Conservation (phyloP, 2,113 vertebrate species). For the Petrocephalus microphthalmus region DNA sequence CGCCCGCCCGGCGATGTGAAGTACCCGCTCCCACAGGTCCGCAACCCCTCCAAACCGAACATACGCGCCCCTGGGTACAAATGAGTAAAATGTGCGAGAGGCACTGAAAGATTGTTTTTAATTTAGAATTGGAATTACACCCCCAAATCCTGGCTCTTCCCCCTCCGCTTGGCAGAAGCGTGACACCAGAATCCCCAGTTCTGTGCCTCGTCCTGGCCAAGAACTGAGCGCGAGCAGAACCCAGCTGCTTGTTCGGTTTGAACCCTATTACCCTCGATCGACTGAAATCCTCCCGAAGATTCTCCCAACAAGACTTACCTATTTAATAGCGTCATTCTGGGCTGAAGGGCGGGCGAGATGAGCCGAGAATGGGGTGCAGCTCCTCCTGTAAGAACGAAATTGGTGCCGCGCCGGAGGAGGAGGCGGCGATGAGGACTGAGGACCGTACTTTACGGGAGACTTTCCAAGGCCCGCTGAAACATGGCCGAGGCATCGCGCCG, state of each 20-base stretch:
- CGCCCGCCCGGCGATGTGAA: background rate
- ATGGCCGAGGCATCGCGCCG: background rate
- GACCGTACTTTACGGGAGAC: background rate
- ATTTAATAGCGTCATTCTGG: background rate
- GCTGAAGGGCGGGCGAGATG: background rate
- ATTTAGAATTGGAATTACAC: background rate
- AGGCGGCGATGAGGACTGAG: background rate
- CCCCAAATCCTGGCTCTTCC: background rate
- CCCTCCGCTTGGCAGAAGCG: background rate
- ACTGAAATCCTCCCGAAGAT: background rate
- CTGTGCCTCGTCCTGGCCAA: background rate
- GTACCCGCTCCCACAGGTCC: background rate
- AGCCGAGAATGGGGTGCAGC: background rate
- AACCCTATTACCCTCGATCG: background rate
- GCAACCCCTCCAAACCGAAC: background rate
- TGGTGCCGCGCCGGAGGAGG: background rate
- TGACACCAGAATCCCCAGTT: background rate
- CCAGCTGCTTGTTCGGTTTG: background rate
- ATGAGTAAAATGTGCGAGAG: background rate
- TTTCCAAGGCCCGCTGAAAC: background rate
- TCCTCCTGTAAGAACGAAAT: background rate
- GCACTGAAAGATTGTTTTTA: slow-evolving; percentile 5
- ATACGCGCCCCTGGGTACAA: background rate
- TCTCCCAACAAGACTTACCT: background rate
- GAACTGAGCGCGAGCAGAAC: background rate